Base-by-base conservation (phyloP, 2,113 vertebrate genomes). In the Cariama cristata region DNA sequence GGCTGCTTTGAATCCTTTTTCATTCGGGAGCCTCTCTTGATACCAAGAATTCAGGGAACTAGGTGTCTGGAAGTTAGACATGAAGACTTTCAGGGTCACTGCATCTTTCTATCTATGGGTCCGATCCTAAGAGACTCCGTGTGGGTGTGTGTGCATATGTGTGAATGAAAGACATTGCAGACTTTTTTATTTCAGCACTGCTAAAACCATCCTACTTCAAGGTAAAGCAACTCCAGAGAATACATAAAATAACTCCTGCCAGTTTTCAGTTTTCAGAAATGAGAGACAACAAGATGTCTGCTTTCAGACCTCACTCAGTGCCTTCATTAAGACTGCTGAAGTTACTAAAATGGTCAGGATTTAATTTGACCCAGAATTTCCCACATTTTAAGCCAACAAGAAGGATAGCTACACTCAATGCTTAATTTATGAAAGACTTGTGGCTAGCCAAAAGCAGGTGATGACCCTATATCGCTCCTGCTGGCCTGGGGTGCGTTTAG, bases 381-480 rank as follows among this genome's bases (percentile, higher is more conserved):
- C 40, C 44, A 32, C 5, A 23, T 38, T 68, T 91, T 84, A 53
- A 28, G 49, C 17, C 72, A 81, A 38, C 6, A 56, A 60, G 67
- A 76, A 67, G 24, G 19, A 24, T 59, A 42, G 4, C n/a, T 76
- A 11, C 7, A 55, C 13, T 1, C 2, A 68, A 42, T 26, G 4
- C 4, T 64, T 69, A 14, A 52, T 84, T 89, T 64, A 47, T 63
- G 14, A n/a, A 69, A 85, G 32, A 32, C 22, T 15, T 19, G 19
- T n/a, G 23, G 17, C 20, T 63, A 72, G 42, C 14, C 71, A n/a
- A 88, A 74, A 59, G n/a, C 26, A 79, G 52, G 47, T 0, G 11
- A 9, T 0, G 2, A 24, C 14, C 15, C 23, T 60, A 0, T 2
- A 13, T 7, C 23, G 8, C 24, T 73, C 11, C 9, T 75, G 6